Evolutionary conservation across 2,113 vertebrate species (phyloP), one percentile per base, ranked within the genome.

Genomic region (Megaptera novaeangliae): DNA sequence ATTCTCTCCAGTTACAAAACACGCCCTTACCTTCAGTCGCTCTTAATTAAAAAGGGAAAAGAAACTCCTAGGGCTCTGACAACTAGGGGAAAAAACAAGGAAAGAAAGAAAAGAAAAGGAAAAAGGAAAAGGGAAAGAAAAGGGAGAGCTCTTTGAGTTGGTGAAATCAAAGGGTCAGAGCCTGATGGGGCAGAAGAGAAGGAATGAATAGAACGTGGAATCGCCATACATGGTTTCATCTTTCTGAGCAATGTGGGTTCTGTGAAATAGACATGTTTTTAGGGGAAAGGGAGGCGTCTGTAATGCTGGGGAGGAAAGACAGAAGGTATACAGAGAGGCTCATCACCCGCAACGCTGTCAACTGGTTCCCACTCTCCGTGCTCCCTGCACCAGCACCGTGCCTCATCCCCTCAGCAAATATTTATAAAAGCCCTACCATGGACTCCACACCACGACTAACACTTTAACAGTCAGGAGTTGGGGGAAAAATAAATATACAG

Each of bases 1-100:
- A 97, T 97, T 96, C 88, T 98, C 95, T 97, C 97, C 95, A 93
- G 97, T 95, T 86, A 88, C 34, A 94, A 97, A 98, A 81, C 97
- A 88, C 87, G 95, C n/a, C 7, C 55, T 8, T 96, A 95, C 97
- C 88, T 98, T 97, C 93, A 46, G 81, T 98, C 6, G 0, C 84
- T 96, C 83, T 97, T 98, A 98, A 97, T 98, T 97, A 95, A 97
- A 98, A 93, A 75, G 52, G 95, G 81, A 97, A 96, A 86, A 94
- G 81, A 69, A 78, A 27, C 77, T 97, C 96, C 91, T 2, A 63
- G 72, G 83, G 97, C 13, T 93, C 39, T 39, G 46, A 72, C 63
- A 95, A 85, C 64, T 93, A 92, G 55, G 25, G 18, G 8, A 49
- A 59, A 59, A 41, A 27, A 25, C 74, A 75, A 46, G 36, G 75